Evolutionary conservation across 2,888 invertebrate species (phyloP).

Genomic region (Trichopoda pennipes): DNA sequence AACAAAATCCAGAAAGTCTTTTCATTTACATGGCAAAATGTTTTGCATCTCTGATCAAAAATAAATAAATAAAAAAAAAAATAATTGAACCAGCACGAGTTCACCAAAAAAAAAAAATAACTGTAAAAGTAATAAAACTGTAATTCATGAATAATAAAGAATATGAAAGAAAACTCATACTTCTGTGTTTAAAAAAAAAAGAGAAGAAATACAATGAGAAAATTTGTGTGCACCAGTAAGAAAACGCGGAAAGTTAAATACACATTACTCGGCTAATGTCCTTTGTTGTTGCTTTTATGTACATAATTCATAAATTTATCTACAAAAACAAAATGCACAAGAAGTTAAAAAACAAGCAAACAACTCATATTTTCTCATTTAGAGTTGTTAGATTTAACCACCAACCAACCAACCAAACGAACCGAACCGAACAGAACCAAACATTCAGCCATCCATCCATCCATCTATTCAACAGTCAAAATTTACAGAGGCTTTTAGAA

Average conservation of each 20-base stretch:
- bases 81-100: neutral
- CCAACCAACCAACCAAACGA: conserved; percentile 47
- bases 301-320: conserved; percentile 77
- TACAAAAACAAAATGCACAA: conserved; percentile 40
- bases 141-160: conserved; percentile 41
- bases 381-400: conserved; percentile 68
- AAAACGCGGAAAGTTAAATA: conserved; percentile 73
- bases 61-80: conserved; percentile 10
- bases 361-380: conserved; percentile 77
- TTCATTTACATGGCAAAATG: no score
- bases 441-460: conserved; percentile 47
- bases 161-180: conserved; percentile 63
- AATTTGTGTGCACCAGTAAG: conserved; percentile 78
- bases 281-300: conserved; percentile 63
- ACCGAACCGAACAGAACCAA: conserved; percentile 43
- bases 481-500: conserved; percentile 37
- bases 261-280: conserved; percentile 22
- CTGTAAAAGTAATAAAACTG: conserved; percentile 18
- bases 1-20: no score
- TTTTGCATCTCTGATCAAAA: conserved; percentile 20
- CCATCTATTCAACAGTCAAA: conserved; percentile 34
- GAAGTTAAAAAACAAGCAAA: conserved; percentile 55
- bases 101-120: neutral
- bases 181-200: neutral
- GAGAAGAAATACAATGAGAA: conserved; percentile 61